Evolutionary conservation across 2,113 vertebrate species (phyloP).

Genomic region (Leuciscus idus): DNA sequence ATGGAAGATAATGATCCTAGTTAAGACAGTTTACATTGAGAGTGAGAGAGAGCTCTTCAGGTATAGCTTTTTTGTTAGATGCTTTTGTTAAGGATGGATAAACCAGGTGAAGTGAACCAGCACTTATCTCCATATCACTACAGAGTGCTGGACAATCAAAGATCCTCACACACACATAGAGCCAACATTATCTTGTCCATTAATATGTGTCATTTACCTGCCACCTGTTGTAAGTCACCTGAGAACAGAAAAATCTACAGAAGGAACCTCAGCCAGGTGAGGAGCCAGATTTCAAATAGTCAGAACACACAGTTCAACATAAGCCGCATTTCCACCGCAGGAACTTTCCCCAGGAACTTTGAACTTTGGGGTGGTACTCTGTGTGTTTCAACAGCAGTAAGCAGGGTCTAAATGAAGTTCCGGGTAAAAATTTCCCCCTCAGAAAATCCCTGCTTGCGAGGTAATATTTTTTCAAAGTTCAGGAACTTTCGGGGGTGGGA

Average conservation of each 20-base stretch:
- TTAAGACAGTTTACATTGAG: constrained; percentile 69
- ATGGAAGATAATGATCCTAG: constrained; percentile 77
- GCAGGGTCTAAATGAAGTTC: too few species aligned
- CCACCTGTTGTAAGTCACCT: constrained; percentile 45
- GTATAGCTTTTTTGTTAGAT: constrained; percentile 10
- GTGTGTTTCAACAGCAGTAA: too few species aligned
- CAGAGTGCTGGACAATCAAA: constrained; percentile 40
- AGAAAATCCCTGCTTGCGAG: too few species aligned
- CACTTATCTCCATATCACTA: constrained; percentile 31
- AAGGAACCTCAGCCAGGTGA: constrained; percentile 5
- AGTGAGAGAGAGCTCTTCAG: constrained; percentile 10
- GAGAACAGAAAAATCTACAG: constrained; percentile 43
- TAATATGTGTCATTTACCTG: constrained; percentile 53
- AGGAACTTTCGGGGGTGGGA: too few species aligned
- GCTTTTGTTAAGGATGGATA: constrained; percentile 14
- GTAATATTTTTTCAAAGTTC: too few species aligned
- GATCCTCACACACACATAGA: constrained; percentile 17
- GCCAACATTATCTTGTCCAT: constrained; percentile 39
- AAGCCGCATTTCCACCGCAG: too few species aligned
- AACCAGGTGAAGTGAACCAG: constrained; percentile 24
- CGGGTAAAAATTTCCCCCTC: too few species aligned
- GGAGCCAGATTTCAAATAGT: constrained; percentile 38
- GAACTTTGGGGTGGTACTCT: too few species aligned
- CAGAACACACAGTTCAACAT: not conserved
- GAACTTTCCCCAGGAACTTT: too few species aligned